Base-by-base conservation (phyloP, 2,113 vertebrate genomes). In the Paradisaea rubra region DNA sequence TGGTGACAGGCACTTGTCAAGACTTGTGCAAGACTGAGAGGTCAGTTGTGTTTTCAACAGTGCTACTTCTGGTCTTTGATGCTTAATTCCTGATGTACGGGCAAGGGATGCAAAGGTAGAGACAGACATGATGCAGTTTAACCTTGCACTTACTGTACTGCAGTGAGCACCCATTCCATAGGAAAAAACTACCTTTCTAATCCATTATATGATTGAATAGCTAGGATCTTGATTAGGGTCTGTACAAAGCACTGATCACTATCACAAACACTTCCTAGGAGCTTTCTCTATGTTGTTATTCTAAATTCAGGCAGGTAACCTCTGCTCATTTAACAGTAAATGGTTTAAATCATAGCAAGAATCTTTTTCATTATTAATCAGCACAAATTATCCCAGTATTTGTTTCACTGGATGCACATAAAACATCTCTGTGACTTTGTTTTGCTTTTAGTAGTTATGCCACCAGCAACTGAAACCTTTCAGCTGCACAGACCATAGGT, bases 61-160 rank as follows among this genome's bases (percentile, higher is more conserved):
- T 20, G 18, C 63, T 61, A 8, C 27, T 69, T 56, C n/a, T 42
- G 3, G 3, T 31, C 65, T 87, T 27, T 0, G 0, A 28, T 15
- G 45, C 27, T 18, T 7, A 8, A 56, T 49, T 72, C 57, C 57
- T 76, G 45, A 18, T 13, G 6, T 7, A 6, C 0, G 3, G 52
- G 9, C 35, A 88, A 33, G 57, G 44, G 44, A 54, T 33, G 50
- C 30, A 27, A 2, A 45, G 24, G 35, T 3, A 76, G 64, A 19
- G 21, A 27, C 9, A 71, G 61, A 24, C 5, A 2, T 0, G 10
- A 15, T 49, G 39, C 69, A 37, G 27, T 27, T 2, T 9, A 78
- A 84, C 33, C 21, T 6, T 11, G 50, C n/a, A 44, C 37, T 54
- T 28, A 8, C 22, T 71, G 76, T 49, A 39, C 19, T 45, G 37